Conservation (phyloP, 64 coral and sea anemone species). For the Stichodactyla mertensii region DNA sequence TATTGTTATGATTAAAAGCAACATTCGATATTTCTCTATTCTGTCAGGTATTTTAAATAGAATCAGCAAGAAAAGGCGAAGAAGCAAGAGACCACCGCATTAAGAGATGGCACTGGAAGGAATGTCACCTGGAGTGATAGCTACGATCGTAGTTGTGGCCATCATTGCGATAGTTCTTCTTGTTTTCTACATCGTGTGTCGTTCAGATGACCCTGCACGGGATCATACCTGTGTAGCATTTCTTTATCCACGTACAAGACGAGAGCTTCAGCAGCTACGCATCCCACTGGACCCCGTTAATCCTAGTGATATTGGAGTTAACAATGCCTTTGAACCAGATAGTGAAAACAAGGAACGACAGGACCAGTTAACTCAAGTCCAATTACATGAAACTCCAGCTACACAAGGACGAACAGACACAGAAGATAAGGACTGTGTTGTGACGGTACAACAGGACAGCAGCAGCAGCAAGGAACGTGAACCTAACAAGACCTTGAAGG, state of each 20-base stretch:
- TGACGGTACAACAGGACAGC: neutral
- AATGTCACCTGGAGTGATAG: conserved; percentile 20
- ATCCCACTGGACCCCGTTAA: conserved; percentile 21
- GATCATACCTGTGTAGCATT: conserved; percentile 30
- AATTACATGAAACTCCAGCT: neutral
- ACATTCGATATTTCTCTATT: too few species aligned
- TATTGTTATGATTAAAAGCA: too few species aligned
- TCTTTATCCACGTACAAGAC: conserved; percentile 21
- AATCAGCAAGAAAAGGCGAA: too few species aligned
- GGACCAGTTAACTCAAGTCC: neutral
- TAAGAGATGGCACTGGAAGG: neutral
- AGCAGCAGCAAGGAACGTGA: neutral
- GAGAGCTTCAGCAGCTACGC: neutral
- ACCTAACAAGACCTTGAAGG: neutral
- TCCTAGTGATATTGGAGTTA: neutral
- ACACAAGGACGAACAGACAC: neutral
- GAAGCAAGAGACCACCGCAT: too few species aligned
- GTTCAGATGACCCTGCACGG: conserved; percentile 8
- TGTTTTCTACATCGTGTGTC: conserved; percentile 8
- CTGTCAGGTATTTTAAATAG: too few species aligned
- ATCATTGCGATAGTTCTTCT: neutral
- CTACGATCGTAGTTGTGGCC: neutral
- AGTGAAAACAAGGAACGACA: neutral
- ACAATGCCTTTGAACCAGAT: neutral
- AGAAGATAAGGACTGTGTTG: neutral